Evolutionary conservation across 1,140 invertebrate genomes (phyloP).

Genomic region (Gryllus bimaculatus): DNA sequence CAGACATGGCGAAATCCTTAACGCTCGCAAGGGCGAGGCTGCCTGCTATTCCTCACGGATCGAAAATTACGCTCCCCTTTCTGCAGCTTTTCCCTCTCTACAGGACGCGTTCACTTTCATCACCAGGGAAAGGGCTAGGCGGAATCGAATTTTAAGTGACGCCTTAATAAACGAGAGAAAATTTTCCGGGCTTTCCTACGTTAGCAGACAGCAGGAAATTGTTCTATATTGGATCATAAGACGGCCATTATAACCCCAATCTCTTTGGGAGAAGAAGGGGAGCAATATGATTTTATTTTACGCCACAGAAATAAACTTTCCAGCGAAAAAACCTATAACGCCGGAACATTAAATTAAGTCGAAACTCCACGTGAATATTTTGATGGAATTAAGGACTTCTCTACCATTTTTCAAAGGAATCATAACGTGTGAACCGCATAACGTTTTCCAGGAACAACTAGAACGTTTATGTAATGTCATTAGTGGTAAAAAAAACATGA

Average conservation of each 20-base stretch:
- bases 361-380: too few relatives aligned
- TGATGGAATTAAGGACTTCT: too few relatives aligned
- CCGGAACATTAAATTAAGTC: not conserved
- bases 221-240: slow-evolving; percentile 1
- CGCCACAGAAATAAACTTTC: not conserved
- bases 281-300: not conserved
- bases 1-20: too few relatives aligned
- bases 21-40: too few relatives aligned
- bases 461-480: too few relatives aligned
- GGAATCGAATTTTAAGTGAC: not conserved
- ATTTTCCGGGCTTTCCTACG: not conserved
- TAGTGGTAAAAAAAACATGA: too few relatives aligned
- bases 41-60: too few relatives aligned
- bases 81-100: not conserved
- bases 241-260: not conserved
- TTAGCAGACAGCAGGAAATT: not conserved
- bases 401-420: too few relatives aligned
- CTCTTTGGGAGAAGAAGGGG: not conserved
- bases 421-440: too few relatives aligned
- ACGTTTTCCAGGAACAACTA: too few relatives aligned
- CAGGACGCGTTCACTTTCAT: not conserved
- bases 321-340: not conserved
- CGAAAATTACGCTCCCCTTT: not conserved
- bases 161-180: not conserved
- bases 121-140: not conserved